A percentile compares a stretch with the other conserved stretches of the same genome.
These are phyloP conservation scores for Antheraea pernyi DNA, from an alignment of 1,140 invertebrate genomes.

Conservation along the genomic window DNA sequence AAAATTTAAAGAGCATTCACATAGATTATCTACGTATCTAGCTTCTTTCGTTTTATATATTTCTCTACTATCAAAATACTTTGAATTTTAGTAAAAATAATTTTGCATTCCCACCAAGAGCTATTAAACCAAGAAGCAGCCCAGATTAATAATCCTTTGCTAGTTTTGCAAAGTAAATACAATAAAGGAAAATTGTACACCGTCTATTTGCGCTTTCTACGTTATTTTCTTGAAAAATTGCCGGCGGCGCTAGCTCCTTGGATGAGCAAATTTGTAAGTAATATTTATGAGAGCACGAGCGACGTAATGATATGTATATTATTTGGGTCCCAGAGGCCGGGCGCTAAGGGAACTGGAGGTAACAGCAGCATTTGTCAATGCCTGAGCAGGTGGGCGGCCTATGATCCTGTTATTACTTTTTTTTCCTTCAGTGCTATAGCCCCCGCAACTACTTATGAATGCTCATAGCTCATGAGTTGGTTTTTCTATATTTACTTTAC, in stretches of 20 bases:
- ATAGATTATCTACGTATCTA: no score
- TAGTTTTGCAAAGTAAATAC: conserved; percentile 9
- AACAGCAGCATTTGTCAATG: conserved; percentile 62
- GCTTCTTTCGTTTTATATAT: no score
- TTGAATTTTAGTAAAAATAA: no score
- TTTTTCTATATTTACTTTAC: conserved; percentile 20
- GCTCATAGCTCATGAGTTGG: conserved; percentile 14
- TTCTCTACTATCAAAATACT: no score
- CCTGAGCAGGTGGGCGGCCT: conserved; percentile 56
- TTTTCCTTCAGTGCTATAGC: conserved; percentile 54
- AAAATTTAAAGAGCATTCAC: no score
- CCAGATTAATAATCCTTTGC: not conserved
- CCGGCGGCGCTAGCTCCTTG: conserved; percentile 35
- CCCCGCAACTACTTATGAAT: conserved; percentile 31
- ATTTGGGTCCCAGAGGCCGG: conserved; percentile 46
- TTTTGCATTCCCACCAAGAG: not conserved
- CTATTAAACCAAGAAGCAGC: not conserved
- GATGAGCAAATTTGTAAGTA: conserved; percentile 59
- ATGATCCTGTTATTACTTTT: conserved; percentile 59
- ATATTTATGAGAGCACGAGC: conserved; percentile 59
- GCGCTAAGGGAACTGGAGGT: conserved; percentile 35
- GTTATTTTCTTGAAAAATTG: conserved; percentile 58
- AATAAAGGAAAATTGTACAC: conserved; percentile 2
- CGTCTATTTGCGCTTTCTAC: conserved; percentile 21
- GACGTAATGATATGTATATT: conserved; percentile 70